Evolutionary conservation across 2,113 vertebrate species (phyloP).

Genomic region (Corythoichthys haematopterus): DNA sequence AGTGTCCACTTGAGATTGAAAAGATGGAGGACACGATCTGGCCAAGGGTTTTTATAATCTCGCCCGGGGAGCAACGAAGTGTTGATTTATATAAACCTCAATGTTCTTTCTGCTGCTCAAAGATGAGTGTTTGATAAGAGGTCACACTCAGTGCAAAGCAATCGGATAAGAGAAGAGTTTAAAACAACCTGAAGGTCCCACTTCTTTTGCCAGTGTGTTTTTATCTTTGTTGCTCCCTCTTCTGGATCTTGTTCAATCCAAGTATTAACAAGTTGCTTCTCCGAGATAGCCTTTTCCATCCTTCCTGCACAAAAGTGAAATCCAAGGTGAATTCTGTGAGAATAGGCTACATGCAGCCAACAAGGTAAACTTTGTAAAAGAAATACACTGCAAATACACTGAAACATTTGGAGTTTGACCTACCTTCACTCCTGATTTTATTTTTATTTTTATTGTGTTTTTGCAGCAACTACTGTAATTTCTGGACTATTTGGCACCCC

Average conservation of each 20-base stretch:
- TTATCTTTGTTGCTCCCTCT: constrained; percentile 21
- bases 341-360: background rate
- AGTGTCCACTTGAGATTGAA: constrained; percentile 45
- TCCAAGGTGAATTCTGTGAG: background rate
- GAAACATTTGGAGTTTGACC: too few species aligned
- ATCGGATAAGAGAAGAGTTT: constrained; percentile 56
- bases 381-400: too few species aligned
- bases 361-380: background rate
- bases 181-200: constrained; percentile 54
- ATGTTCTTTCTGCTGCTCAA: constrained; percentile 55
- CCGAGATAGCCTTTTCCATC: constrained; percentile 14
- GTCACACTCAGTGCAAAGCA: constrained; percentile 54
- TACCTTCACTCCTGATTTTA: too few species aligned
- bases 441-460: too few species aligned
- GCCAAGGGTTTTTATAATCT: constrained; percentile 55
- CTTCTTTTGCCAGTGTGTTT: constrained; percentile 21
- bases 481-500: too few species aligned
- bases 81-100: constrained; percentile 70
- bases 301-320: background rate
- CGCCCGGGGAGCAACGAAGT: constrained; percentile 53
- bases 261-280: constrained; percentile 48
- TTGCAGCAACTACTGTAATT: too few species aligned
- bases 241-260: constrained; percentile 36
- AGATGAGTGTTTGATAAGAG: constrained; percentile 61
- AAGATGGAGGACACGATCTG: constrained; percentile 49